Percentiles rank a stretch among this genome's conserved stretches.
Conservation (phyloP, 1,140 invertebrate genomes). For the Drosophila kohkoa region DNA sequence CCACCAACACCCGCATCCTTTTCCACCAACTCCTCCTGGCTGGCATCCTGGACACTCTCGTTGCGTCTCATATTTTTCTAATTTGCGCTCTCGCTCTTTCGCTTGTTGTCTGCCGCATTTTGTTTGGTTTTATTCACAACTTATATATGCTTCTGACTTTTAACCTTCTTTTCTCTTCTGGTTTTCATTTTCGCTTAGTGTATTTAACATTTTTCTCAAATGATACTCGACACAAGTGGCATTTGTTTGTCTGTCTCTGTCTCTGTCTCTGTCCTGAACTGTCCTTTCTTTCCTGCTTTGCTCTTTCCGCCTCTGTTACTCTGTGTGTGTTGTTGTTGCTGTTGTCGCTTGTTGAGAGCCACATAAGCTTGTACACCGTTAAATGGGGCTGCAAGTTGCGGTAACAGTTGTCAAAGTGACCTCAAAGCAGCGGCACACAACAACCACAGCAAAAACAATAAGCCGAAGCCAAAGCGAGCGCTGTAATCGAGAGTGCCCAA, state of each 20-base stretch:
- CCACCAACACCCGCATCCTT: neutral
- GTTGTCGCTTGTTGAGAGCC: constrained; percentile 11
- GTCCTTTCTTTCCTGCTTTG: too few relatives aligned
- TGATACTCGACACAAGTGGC: constrained; percentile 78
- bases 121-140: constrained; percentile 63
- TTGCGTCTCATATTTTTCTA: constrained; percentile 42
- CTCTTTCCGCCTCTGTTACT: too few relatives aligned
- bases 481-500: constrained; percentile 6
- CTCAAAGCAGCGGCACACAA: constrained; percentile 61
- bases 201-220: constrained; percentile 81
- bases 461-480: constrained; percentile 3
- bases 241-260: constrained; percentile 56
- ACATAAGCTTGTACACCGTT: constrained; percentile 47
- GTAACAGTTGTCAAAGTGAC: constrained; percentile 80
- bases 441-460: constrained; percentile 34
- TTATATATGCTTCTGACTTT: constrained; percentile 76
- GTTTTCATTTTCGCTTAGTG: constrained; percentile 61
- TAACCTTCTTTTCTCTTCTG: constrained; percentile 52
- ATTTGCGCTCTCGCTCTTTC: constrained; percentile 36
- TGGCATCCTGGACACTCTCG: constrained; percentile 5
- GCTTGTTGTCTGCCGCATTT: constrained; percentile 37
- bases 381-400: constrained; percentile 71
- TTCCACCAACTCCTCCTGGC: neutral
- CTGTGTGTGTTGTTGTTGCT: constrained; percentile 3
- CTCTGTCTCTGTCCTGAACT: neutral